Base-by-base conservation (phyloP, 1,140 invertebrate genomes). In the Drosophila burlai region DNA sequence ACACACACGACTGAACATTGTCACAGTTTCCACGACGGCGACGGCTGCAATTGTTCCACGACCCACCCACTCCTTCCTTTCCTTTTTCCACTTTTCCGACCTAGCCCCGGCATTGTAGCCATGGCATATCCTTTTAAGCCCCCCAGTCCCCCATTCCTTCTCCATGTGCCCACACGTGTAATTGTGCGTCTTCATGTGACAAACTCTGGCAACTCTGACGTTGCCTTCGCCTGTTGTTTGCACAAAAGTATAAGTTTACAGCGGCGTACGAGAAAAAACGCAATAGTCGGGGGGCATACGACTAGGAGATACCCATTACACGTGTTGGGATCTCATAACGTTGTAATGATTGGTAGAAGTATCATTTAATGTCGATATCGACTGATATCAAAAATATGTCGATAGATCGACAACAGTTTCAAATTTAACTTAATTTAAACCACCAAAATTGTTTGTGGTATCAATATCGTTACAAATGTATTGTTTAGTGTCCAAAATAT, bases 1-100 rank as follows among this genome's bases (percentile, higher is more conserved):
- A 86, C 83, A 86, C 83, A 86, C 83, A 86, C 83, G 83, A 86
- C 62, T 86, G 83, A 85, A 86, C 83, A 86, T 86, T 86, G 83
- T 86, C 71, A 86, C 83, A 86, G 83, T 86, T 86, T 86, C 76
- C 64, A 81, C 74, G 47, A 71, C 73, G 81, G 76, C 66, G 65
- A 71, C 74, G 67, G 64, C 42, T 83, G 71, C 81, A 84, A 84
- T 84, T 84, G 81, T 84, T 77, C 73, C 74, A 64, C 49, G 60
- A 46, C 45, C 34, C 50, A 31, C n/a, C n/a, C 36, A 57, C 54
- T 57, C 43, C 24, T 4, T 24, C 38, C 45, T 24, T 24, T 24
- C n/a, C 43, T 6, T 34, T 26, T 43, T 31, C 59, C 31, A n/a
- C 54, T 57, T 15, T 21, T 73, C 43, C 26, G 10, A 47, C 21